Evolutionary conservation across 2,113 vertebrate genomes (phyloP).

Genomic region (Pyxicephalus adspersus): DNA sequence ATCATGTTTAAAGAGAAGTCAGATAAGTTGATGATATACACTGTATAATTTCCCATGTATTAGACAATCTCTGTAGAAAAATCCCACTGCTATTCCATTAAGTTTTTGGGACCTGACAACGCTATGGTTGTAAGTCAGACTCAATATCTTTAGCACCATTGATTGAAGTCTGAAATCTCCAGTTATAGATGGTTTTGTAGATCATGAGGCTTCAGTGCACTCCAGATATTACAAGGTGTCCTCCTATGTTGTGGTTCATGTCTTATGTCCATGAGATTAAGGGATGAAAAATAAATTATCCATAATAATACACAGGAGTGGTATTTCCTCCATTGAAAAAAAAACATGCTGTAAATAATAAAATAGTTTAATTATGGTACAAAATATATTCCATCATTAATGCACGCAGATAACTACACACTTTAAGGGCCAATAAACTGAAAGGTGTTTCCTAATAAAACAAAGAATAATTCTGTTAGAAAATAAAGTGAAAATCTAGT

Average conservation of each 20-base stretch:
- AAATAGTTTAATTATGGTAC: not conserved
- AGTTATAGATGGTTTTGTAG: slow-evolving; percentile 30
- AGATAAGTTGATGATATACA: not conserved
- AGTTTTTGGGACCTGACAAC: slow-evolving; percentile 18
- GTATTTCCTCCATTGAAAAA: not conserved
- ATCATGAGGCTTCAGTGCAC: not conserved
- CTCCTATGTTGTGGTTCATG: not conserved
- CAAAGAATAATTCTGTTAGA: no score
- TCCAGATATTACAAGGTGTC: not conserved
- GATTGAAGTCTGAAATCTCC: slow-evolving; percentile 26
- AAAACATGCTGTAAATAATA: not conserved
- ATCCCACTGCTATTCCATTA: slow-evolving; percentile 1
- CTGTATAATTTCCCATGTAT: slow-evolving; percentile 19
- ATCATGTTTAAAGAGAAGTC: not conserved
- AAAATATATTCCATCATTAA: no score
- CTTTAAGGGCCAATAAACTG: no score
- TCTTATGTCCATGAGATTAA: not conserved
- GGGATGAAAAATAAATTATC: not conserved
- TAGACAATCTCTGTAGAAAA: not conserved
- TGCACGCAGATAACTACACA: no score
- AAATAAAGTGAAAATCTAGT: no score
- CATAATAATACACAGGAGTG: not conserved
- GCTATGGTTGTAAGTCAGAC: not conserved
- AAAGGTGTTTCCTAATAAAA: no score
- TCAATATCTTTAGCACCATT: slow-evolving; percentile 38